Evolutionary conservation across 2,797 vertebrate species (phyloP).

Genomic region (Ctenochaetus hawaiiensis): DNA sequence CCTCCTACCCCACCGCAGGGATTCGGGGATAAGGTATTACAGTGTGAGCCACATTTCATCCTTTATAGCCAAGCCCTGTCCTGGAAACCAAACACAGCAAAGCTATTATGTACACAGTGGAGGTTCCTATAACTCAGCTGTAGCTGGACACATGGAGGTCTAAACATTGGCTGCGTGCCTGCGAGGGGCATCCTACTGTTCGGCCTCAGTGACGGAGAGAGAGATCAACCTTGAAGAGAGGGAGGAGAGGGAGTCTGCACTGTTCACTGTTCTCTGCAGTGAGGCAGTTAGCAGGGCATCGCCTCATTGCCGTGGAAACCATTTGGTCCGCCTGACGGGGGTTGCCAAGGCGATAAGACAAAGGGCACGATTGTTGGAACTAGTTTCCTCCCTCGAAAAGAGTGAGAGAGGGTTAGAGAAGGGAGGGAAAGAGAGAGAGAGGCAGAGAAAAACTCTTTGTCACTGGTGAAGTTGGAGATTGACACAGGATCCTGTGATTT

Average conservation of each 20-base stretch:
- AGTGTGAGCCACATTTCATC: slow-evolving; percentile 62
- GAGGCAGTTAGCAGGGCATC: slow-evolving; percentile 84
- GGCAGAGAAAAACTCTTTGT: slow-evolving; percentile 77
- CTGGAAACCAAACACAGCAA: slow-evolving; percentile 72
- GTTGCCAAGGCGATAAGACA: slow-evolving; percentile 86
- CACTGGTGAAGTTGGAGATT: slow-evolving; percentile 78
- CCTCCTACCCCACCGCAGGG: slow-evolving; percentile 31
- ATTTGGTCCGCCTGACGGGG: slow-evolving; percentile 82
- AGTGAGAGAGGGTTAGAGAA: slow-evolving; percentile 60
- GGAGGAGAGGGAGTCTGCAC: slow-evolving; percentile 53
- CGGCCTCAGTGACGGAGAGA: slow-evolving; percentile 66
- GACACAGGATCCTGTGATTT: slow-evolving; percentile 84
- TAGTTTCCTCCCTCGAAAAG: slow-evolving; percentile 83
- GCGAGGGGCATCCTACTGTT: slow-evolving; percentile 68
- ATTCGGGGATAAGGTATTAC: slow-evolving; percentile 52
- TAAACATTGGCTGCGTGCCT: slow-evolving; percentile 62
- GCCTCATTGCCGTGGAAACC: slow-evolving; percentile 84
- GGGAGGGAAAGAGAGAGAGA: slow-evolving; percentile 65
- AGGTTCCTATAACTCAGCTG: slow-evolving; percentile 72
- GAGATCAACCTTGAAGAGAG: slow-evolving; percentile 55
- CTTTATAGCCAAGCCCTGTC: slow-evolving; percentile 66
- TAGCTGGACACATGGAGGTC: slow-evolving; percentile 67
- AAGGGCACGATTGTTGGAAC: slow-evolving; percentile 86
- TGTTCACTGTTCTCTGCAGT: slow-evolving; percentile 75
- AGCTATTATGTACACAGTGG: slow-evolving; percentile 74